Conservation (phyloP, 2,113 vertebrate species). For the Cheilinus undulatus region DNA sequence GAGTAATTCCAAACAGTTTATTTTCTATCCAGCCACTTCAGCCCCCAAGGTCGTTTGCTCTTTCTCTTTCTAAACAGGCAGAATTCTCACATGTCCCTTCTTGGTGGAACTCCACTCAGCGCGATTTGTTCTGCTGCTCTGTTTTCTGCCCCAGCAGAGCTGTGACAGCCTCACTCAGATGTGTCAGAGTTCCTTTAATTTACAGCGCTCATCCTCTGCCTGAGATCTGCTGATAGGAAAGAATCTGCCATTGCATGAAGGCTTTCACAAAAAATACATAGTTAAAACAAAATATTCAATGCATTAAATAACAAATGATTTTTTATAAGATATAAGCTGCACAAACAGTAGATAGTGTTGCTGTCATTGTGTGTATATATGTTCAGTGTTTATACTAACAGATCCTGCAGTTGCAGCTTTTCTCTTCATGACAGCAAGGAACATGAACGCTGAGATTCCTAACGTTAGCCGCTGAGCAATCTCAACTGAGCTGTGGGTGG, state of each 20-base stretch:
- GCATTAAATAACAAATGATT: slow-evolving; percentile 3
- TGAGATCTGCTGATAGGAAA: slow-evolving; percentile 35
- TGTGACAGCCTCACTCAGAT: slow-evolving; percentile 54
- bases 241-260: slow-evolving; percentile 15
- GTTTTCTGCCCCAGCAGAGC: slow-evolving; percentile 55
- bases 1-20: slow-evolving; percentile 87
- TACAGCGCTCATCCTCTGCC: slow-evolving; percentile 16
- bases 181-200: slow-evolving; percentile 50
- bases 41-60: slow-evolving; percentile 78
- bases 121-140: slow-evolving; percentile 61
- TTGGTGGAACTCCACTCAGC: slow-evolving; percentile 62
- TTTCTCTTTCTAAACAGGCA: slow-evolving; percentile 71
- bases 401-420: background rate
- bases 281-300: background rate
- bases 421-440: background rate
- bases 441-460: slow-evolving; percentile 1
- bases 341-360: background rate
- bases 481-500: slow-evolving; percentile 49
- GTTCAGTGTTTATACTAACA: background rate
- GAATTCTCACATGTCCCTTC: slow-evolving; percentile 69
- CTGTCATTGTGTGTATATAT: no score
- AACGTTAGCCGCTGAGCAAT: slow-evolving; percentile 32
- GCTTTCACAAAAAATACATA: background rate
- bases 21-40: slow-evolving; percentile 82
- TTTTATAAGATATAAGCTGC: background rate